These are phyloP conservation scores for Pandemis cinnamomeana DNA, from an alignment of 2,888 invertebrate genomes.

Conservation along the genomic window DNA sequence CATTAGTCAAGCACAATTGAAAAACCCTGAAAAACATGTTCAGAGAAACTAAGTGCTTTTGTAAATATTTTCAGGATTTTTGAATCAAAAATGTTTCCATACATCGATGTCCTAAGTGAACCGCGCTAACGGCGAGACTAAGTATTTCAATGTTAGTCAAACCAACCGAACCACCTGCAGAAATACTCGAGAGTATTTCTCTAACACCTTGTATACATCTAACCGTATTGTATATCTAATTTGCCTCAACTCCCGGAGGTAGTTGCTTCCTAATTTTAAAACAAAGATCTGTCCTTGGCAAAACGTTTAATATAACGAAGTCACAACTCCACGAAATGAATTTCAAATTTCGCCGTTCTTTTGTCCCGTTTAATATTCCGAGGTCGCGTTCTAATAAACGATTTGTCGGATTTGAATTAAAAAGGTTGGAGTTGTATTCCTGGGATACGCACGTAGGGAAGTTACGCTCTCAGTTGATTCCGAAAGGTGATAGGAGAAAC, in stretches of 20 bases:
- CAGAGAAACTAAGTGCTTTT: no score
- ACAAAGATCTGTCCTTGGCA: slow-evolving; percentile 20
- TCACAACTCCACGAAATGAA: slow-evolving; percentile 28
- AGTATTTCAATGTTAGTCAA: no score
- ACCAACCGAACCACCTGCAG: no score
- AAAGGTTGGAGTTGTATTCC: slow-evolving; percentile 36
- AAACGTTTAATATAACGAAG: slow-evolving; percentile 18
- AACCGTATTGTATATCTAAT: background rate
- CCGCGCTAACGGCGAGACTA: no score
- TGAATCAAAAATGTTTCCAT: no score
- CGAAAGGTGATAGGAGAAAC: slow-evolving; percentile 31
- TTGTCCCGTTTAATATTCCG: slow-evolving; percentile 39
- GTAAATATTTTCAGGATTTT: no score
- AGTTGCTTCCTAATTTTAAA: slow-evolving; percentile 12
- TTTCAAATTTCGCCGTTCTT: slow-evolving; percentile 37
- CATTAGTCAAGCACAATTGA: no score
- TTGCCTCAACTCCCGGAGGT: background rate
- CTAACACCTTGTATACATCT: no score
- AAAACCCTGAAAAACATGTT: no score
- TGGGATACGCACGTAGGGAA: slow-evolving; percentile 34
- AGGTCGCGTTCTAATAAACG: slow-evolving; percentile 38
- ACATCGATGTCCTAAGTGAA: no score
- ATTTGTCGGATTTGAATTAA: slow-evolving; percentile 42
- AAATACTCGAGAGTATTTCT: no score
- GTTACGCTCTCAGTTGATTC: slow-evolving; percentile 34